phyloP scores from a whole-genome alignment of 35 echinoderm and acorn worm species.

The Ophiothrix spiculata region DNA sequence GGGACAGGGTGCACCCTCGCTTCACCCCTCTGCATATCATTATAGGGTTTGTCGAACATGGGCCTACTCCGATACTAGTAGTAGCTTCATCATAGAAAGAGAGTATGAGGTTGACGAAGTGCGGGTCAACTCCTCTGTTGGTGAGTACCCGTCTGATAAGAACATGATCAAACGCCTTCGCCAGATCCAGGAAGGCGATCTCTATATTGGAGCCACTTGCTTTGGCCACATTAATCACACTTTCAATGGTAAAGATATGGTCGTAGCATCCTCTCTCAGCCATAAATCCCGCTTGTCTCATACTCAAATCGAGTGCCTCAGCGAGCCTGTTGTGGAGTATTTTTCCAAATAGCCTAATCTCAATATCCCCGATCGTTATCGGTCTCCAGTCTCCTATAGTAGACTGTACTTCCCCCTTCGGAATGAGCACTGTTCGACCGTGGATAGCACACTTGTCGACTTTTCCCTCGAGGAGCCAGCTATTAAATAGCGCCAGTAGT shows the following conservation, averaged over 20 bases:
- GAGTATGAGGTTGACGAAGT: not conserved
- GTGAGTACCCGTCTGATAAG: not conserved
- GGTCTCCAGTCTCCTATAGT: not conserved
- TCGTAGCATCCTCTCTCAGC: not conserved
- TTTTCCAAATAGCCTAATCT: not conserved
- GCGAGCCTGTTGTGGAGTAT: not conserved
- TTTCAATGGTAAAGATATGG: not conserved
- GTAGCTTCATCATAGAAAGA: not conserved
- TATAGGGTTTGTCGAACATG: not conserved
- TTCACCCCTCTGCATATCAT: not conserved
- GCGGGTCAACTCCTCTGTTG: not conserved
- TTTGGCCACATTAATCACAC: not conserved
- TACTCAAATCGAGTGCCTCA: not conserved
- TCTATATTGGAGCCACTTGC: not conserved
- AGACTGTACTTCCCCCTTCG: not conserved
- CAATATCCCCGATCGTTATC: not conserved
- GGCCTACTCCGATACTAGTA: not conserved
- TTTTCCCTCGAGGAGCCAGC: not conserved
- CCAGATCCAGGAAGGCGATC: not conserved
- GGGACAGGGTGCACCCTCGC: not conserved
- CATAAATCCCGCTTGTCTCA: not conserved
- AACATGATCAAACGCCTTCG: not conserved
- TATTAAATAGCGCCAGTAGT: not conserved
- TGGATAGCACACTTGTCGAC: not conserved
- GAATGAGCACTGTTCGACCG: not conserved